phyloP scores from a whole-genome alignment of 2,113 vertebrate genomes.

The Pitta sordida region DNA sequence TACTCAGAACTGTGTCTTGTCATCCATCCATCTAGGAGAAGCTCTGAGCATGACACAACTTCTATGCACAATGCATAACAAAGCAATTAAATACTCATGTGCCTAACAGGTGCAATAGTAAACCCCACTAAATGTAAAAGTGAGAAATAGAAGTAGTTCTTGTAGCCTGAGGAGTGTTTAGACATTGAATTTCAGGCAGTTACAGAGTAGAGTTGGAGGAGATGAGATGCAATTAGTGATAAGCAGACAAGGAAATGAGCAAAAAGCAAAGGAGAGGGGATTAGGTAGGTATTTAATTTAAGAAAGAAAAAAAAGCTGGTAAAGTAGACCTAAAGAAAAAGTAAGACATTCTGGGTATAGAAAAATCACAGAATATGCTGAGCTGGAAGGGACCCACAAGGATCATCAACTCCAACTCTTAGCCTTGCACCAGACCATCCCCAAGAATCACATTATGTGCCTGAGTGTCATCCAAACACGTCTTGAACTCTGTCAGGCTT shows the following conservation, averaged over 20 bases:
- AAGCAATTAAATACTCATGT: background rate
- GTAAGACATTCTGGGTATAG: background rate
- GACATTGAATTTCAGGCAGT: background rate
- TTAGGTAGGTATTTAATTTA: background rate
- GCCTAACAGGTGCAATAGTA: background rate
- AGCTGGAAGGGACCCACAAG: background rate
- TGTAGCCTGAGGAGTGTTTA: background rate
- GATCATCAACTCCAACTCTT: background rate
- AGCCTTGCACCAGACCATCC: background rate
- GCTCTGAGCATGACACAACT: background rate
- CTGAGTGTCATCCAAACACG: background rate
- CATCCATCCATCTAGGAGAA: background rate
- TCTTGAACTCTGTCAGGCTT: background rate
- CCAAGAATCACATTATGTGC: background rate
- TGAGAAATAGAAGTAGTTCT: background rate
- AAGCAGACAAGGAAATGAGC: background rate
- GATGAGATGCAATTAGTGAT: background rate
- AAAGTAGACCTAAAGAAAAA: background rate
- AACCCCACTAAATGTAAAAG: background rate
- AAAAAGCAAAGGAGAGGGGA: background rate
- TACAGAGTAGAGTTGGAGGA: background rate
- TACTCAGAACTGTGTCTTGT: background rate
- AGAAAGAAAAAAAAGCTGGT: background rate
- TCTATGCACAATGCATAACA: background rate
- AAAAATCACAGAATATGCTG: background rate